Base-by-base conservation (phyloP, 2,888 invertebrate species). In the Coelopa pilipes region DNA sequence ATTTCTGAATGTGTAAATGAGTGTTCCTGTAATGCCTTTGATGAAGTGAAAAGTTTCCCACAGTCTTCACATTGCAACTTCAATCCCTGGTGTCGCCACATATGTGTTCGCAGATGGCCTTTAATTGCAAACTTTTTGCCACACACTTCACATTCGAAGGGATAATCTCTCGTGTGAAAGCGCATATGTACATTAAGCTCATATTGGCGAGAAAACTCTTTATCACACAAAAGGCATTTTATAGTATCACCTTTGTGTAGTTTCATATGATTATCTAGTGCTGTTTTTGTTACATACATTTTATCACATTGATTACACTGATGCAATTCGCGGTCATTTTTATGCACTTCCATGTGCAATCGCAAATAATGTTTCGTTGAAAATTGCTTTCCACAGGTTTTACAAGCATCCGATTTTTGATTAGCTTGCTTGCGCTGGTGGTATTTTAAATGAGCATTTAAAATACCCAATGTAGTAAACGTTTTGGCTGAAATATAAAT, bases 1-100 rank as follows among this genome's bases (percentile, higher is more conserved):
- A 81, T 81, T 77, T 79, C 79, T n/a, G 77, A 74, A 74, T 81
- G 81, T 49, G 75, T 77, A 67, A 78, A 81, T 0, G 81, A 81
- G 72, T 81, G 81, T 62, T 81, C 80, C 59, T 77, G 77, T n/a
- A 81, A 73, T 10, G 81, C 80, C 73, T 81, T 81, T n/a, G 81
- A 80, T 12, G 81, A 80, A 1, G 78, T 76, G 74, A 81, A 81
- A 3, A 81, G 72, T 70, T 81, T 81, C 2, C 81, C 80, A 74
- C 81, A 81, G 59, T 80, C 78, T 70, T 80, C 79, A 70, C 81
- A 81, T 72, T 81, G 79, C 9, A 81, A 57, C 63, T 81, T 81
- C 9, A 81, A 73, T 34, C 80, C 79, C 69, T 81, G 79, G 75
- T 81, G 81, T 21, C 79, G 79, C 79, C 79, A 80, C 80, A 81